These are phyloP conservation scores for Kradibia gibbosae DNA, from an alignment of 1,140 invertebrate species.

Conservation along the genomic window DNA sequence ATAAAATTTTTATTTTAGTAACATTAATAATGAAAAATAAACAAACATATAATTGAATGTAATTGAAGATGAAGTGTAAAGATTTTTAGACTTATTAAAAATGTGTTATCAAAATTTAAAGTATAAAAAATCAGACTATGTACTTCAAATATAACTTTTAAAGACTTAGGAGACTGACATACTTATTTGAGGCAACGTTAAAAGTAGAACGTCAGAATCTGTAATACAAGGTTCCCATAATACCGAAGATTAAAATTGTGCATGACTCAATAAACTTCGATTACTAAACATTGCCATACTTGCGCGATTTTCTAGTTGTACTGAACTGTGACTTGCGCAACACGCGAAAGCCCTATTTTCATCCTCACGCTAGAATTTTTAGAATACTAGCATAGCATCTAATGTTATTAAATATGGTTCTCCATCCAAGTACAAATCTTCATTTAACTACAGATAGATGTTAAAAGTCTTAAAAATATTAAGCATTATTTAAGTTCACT, in stretches of 20 bases:
- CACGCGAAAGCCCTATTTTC: conserved; percentile 53
- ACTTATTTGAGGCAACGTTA: not conserved
- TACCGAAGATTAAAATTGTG: conserved; percentile 20
- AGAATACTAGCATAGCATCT: not conserved
- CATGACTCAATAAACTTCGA: not conserved
- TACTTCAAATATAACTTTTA: not conserved
- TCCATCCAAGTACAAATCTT: too few relatives aligned
- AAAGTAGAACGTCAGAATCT: not conserved
- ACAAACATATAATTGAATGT: too few relatives aligned
- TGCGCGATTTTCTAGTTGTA: conserved; percentile 20
- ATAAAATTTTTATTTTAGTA: too few relatives aligned
- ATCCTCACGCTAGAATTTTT: not conserved
- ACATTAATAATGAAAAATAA: too few relatives aligned
- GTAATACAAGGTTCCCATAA: not conserved
- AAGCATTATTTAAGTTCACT: not conserved
- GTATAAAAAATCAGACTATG: too few relatives aligned
- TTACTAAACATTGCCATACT: not conserved
- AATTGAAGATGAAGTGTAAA: too few relatives aligned
- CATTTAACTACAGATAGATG: not conserved
- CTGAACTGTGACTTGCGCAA: conserved; percentile 30
- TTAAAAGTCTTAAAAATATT: not conserved
- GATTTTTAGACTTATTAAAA: too few relatives aligned
- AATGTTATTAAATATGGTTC: not conserved
- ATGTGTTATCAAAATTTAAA: too few relatives aligned
- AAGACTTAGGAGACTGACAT: not conserved